These are phyloP conservation scores for Agonopterix subpropinquella DNA, from an alignment of 2,888 invertebrate species.

Conservation along the genomic window DNA sequence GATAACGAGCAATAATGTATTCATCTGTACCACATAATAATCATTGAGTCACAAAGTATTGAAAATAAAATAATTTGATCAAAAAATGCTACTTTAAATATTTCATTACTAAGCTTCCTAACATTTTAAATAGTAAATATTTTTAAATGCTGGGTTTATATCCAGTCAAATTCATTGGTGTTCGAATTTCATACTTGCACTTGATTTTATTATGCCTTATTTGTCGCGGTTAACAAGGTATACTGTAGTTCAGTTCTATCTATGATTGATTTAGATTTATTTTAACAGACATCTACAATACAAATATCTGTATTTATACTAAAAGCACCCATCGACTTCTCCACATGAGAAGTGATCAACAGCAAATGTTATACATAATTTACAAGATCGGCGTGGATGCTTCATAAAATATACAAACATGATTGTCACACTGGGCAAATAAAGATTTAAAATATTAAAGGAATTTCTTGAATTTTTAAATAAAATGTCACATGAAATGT, in stretches of 20 bases:
- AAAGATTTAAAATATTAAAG: slow-evolving; percentile 6
- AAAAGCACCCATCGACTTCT: slow-evolving; percentile 32
- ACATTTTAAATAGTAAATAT: slow-evolving; percentile 65
- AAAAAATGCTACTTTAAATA: slow-evolving; percentile 68
- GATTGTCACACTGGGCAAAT: slow-evolving; percentile 12
- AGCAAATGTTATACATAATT: not conserved
- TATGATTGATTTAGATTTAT: not conserved
- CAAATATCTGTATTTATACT: slow-evolving; percentile 25
- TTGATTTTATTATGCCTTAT: slow-evolving; percentile 22
- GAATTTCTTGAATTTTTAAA: no score
- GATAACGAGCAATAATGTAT: slow-evolving; percentile 55
- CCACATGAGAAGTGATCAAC: slow-evolving; percentile 6
- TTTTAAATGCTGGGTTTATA: slow-evolving; percentile 65
- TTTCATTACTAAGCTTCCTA: slow-evolving; percentile 67
- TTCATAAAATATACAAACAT: slow-evolving; percentile 9
- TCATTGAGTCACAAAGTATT: slow-evolving; percentile 62
- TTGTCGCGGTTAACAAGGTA: slow-evolving; percentile 6
- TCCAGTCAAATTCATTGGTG: slow-evolving; percentile 47
- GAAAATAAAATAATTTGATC: slow-evolving; percentile 67
- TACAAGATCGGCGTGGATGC: slow-evolving; percentile 4
- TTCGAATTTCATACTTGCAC: slow-evolving; percentile 60
- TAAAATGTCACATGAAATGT: no score
- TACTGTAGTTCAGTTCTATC: slow-evolving; percentile 6
- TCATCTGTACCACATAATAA: slow-evolving; percentile 53
- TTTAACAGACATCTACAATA: slow-evolving; percentile 9